Percentiles rank a stretch among this genome's conserved stretches.
These are phyloP conservation scores for Pasiphila rectangulata DNA, from an alignment of 2,888 invertebrate genomes.

Conservation along the genomic window DNA sequence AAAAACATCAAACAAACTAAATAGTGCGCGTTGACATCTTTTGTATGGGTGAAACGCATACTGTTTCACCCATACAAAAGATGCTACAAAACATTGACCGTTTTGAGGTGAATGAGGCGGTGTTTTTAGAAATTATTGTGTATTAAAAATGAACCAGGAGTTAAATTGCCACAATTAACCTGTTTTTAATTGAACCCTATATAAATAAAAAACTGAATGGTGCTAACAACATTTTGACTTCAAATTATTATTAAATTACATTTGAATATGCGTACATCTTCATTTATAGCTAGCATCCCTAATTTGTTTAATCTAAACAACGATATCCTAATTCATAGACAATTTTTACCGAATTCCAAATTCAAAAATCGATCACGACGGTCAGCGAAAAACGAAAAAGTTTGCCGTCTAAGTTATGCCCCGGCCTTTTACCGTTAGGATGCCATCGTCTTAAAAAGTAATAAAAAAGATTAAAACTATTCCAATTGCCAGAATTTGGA, in stretches of 20 bases:
- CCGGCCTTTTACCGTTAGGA: slow-evolving; percentile 73
- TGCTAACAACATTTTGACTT: too few species aligned
- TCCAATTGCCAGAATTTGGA: slow-evolving; percentile 78
- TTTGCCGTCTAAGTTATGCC: slow-evolving; percentile 74
- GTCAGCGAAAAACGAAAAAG: slow-evolving; percentile 74
- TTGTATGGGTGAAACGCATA: slow-evolving; percentile 1
- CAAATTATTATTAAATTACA: too few species aligned
- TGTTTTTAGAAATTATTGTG: too few species aligned
- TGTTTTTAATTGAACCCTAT: too few species aligned
- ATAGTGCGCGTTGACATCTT: slow-evolving; percentile 14
- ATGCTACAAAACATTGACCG: too few species aligned
- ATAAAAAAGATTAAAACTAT: slow-evolving; percentile 70
- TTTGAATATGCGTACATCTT: too few species aligned
- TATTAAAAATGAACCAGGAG: too few species aligned
- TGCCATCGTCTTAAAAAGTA: slow-evolving; percentile 66
- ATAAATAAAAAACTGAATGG: too few species aligned
- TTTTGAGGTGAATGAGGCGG: too few species aligned
- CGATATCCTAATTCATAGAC: slow-evolving; percentile 15
- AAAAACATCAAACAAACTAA: too few species aligned
- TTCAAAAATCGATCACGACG: slow-evolving; percentile 54
- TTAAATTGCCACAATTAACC: too few species aligned
- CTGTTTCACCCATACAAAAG: too few species aligned
- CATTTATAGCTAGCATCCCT: not conserved
- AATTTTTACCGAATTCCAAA: slow-evolving; percentile 22
- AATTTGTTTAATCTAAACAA: not conserved